phyloP scores from a whole-genome alignment of 2,888 invertebrate genomes.

The Odontocolon sp. region DNA sequence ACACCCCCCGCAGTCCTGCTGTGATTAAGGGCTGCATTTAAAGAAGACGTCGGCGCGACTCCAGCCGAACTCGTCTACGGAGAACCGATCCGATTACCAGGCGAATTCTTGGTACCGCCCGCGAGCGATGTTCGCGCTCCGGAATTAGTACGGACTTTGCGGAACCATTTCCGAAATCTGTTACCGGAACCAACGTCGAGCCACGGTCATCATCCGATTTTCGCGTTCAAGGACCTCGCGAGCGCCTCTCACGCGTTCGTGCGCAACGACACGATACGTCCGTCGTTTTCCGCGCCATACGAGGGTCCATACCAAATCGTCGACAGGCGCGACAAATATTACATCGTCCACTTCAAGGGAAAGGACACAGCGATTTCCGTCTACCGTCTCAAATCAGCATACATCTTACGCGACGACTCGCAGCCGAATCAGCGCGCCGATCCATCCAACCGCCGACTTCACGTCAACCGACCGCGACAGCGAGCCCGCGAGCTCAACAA shows the following conservation, averaged over 20 bases:
- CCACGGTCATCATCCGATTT: neutral
- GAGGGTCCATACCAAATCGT: conserved; percentile 5
- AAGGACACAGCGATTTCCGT: too few species aligned
- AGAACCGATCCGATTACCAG: conserved; percentile 64
- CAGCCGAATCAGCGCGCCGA: too few species aligned
- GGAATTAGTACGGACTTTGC: neutral
- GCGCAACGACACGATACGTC: neutral
- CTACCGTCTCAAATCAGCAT: too few species aligned
- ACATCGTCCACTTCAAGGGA: too few species aligned
- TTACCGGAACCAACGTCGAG: neutral
- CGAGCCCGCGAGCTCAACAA: too few species aligned
- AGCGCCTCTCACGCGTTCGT: neutral
- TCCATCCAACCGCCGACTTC: too few species aligned
- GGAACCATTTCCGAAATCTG: neutral
- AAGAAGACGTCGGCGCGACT: conserved; percentile 66
- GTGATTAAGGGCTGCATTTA: conserved; percentile 64
- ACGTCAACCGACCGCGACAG: too few species aligned
- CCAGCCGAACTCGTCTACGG: conserved; percentile 67
- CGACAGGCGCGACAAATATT: neutral
- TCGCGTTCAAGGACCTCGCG: neutral
- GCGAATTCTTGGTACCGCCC: conserved; percentile 62
- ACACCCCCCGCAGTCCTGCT: conserved; percentile 63
- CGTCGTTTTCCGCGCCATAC: neutral
- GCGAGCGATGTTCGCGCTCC: neutral
- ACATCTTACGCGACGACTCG: too few species aligned